Evolutionary conservation across 2,113 vertebrate genomes (phyloP), one percentile per base, ranked within the genome.

Genomic region (Salvelinus alpinus): DNA sequence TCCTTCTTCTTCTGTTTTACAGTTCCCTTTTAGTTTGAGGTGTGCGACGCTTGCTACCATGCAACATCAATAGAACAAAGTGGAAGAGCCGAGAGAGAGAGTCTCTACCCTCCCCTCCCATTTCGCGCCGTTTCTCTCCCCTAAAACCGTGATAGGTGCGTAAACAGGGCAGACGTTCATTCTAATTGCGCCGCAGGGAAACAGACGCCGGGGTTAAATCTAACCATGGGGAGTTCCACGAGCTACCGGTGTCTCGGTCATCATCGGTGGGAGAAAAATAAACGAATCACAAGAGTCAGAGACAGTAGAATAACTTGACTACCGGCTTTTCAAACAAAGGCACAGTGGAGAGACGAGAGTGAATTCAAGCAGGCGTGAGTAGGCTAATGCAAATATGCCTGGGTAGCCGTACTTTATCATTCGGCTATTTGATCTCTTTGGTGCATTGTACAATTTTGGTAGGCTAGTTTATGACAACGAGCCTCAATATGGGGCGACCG

Each of bases 1-100:
- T 73, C 87, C 38, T 34, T 25, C 6, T 34, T 24, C 68, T 48
- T 47, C 22, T 25, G 44, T 18, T 18, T 12, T 16, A 29, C 8
- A 47, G 70, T 18, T 57, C 54, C 38, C 31, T 79, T 44, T 71
- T 78, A 88, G 81, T 84, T 86, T 84, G 78, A 90, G 80, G 80
- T 81, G 85, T 73, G 83, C 82, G 83, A 71, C 81, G 87, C 88
- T 84, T 83, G 85, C 85, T 86, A 84, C 84, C 85, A 81, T 84
- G 66, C 83, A 85, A 87, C 85, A 85, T 88, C 91, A 88, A 92
- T 87, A 90, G 82, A 91, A 89, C 86, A 83, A 86, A 83, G 84
- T 86, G 82, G 60, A 83, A 70, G 68, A 59, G 73, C 31, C 78
- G 38, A 44, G 75, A 70, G 86, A 81, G 83, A 70, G 70, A 5